phyloP scores from a whole-genome alignment of 2,888 invertebrate species.

The Epirrita christyi region DNA sequence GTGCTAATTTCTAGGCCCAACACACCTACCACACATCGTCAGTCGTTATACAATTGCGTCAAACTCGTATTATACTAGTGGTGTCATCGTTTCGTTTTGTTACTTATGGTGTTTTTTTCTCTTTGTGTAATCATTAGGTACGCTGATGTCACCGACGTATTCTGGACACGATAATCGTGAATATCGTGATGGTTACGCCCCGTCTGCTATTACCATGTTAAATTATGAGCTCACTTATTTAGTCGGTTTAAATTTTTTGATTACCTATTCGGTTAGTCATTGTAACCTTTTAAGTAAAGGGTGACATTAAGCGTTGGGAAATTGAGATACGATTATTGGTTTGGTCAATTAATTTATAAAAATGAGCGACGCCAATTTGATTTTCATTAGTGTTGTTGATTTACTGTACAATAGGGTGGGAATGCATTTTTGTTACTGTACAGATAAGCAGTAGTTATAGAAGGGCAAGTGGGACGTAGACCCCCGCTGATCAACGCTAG shows the following conservation, averaged over 20 bases:
- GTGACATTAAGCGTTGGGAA: conserved; percentile 63
- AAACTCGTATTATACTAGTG: conserved; percentile 64
- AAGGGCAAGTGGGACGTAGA: conserved; percentile 35
- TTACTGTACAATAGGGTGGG: conserved; percentile 24
- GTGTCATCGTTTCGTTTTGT: conserved; percentile 70
- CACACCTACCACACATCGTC: conserved; percentile 48
- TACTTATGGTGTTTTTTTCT: conserved; percentile 65
- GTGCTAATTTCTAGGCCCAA: conserved; percentile 66
- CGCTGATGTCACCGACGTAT: conserved; percentile 73
- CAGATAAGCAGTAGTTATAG: conserved; percentile 28
- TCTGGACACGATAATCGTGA: conserved; percentile 73
- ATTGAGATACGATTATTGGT: conserved; percentile 76
- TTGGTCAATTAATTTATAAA: conserved; percentile 62
- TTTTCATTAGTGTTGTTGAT: conserved; percentile 32
- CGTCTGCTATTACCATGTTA: conserved; percentile 64
- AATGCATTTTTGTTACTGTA: conserved; percentile 21
- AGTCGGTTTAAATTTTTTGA: conserved; percentile 61
- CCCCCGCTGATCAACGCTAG: conserved; percentile 62
- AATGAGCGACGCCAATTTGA: conserved; percentile 54
- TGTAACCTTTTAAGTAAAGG: conserved; percentile 53
- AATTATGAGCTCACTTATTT: conserved; percentile 73
- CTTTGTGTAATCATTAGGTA: conserved; percentile 58
- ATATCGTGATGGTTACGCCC: conserved; percentile 72
- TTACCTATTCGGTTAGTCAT: conserved; percentile 58
- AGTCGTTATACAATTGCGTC: conserved; percentile 65